These are phyloP conservation scores for Thomomys bottae DNA, from an alignment of 2,113 vertebrate species.

Conservation along the genomic window DNA sequence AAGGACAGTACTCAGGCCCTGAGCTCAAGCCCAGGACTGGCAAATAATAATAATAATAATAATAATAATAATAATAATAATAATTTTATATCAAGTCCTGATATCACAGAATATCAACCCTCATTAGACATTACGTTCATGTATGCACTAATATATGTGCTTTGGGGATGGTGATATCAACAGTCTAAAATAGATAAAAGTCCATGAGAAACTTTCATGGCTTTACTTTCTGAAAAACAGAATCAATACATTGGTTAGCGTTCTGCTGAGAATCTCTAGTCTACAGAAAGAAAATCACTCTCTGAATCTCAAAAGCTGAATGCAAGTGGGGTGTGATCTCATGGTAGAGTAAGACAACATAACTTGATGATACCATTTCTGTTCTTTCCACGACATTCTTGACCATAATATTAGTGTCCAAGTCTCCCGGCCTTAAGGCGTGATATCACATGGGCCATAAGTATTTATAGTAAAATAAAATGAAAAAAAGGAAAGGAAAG, in stretches of 20 bases:
- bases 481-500: too few relatives aligned
- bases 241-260: neutral
- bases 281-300: neutral
- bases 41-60: too few relatives aligned
- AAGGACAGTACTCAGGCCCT: too few relatives aligned
- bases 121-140: neutral
- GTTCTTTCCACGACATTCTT: neutral
- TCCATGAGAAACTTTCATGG: neutral
- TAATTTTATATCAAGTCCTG: neutral
- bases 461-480: neutral
- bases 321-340: slow-evolving; percentile 19
- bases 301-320: slow-evolving; percentile 17
- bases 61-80: too few relatives aligned
- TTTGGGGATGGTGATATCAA: neutral
- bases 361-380: neutral
- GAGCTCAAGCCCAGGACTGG: too few relatives aligned
- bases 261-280: neutral
- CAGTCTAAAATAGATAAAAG: neutral
- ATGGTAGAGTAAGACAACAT: neutral
- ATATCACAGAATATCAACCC: neutral
- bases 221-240: neutral
- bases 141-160: neutral
- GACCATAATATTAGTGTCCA: neutral
- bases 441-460: neutral
- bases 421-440: neutral